These are phyloP conservation scores for Puntigrus tetrazona DNA, from an alignment of 2,113 vertebrate genomes.

Conservation along the genomic window DNA sequence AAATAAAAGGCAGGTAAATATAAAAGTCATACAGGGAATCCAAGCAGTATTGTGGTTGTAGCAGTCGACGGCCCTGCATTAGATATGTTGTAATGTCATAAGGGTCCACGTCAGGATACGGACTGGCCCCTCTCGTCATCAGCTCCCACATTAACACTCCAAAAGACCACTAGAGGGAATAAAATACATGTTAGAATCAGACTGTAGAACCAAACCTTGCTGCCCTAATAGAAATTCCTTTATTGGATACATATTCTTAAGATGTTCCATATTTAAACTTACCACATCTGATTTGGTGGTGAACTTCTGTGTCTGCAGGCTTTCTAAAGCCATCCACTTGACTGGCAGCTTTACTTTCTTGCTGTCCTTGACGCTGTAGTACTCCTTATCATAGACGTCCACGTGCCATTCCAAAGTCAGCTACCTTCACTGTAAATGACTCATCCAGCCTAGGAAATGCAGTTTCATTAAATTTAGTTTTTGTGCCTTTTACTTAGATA, in stretches of 20 bases:
- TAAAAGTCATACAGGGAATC: slow-evolving; percentile 81
- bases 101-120: slow-evolving; percentile 88
- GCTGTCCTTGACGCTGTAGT: slow-evolving; percentile 88
- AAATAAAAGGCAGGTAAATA: too few relatives aligned
- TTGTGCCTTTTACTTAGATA: not conserved
- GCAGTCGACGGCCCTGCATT: slow-evolving; percentile 85
- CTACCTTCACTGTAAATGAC: slow-evolving; percentile 92
- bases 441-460: slow-evolving; percentile 84
- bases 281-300: slow-evolving; percentile 97
- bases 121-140: slow-evolving; percentile 91
- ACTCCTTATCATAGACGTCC: slow-evolving; percentile 94
- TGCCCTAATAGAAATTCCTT: too few relatives aligned
- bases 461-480: not conserved
- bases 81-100: slow-evolving; percentile 90
- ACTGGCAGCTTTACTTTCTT: slow-evolving; percentile 88
- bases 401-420: slow-evolving; percentile 94
- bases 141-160: slow-evolving; percentile 96
- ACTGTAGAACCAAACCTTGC: not conserved
- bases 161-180: slow-evolving; percentile 87
- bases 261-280: slow-evolving; percentile 50
- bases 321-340: slow-evolving; percentile 98
- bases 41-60: slow-evolving; percentile 90
- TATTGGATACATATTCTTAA: not conserved
- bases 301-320: slow-evolving; percentile 94
- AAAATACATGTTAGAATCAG: not conserved